Conservation (phyloP, 2,888 invertebrate species). For the Cerastis leucographa region DNA sequence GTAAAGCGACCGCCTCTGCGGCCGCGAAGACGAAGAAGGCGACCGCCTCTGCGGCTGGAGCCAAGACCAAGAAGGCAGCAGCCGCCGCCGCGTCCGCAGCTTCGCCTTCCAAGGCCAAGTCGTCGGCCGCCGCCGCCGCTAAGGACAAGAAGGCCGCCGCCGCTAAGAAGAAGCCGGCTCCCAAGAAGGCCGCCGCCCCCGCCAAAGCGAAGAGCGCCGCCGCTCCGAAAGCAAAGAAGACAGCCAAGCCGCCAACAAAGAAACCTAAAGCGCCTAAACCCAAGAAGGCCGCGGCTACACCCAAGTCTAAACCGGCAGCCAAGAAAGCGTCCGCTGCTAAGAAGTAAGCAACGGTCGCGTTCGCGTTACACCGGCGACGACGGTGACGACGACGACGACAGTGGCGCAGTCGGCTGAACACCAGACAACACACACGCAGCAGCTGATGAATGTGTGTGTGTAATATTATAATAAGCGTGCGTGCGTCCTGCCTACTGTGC, state of each 20-base stretch:
- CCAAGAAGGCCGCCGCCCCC: no score
- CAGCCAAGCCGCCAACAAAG: conserved; percentile 76
- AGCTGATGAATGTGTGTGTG: neutral
- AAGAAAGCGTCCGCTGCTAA: conserved; percentile 65
- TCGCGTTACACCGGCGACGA: conserved; percentile 17
- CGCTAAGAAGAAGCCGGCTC: no score
- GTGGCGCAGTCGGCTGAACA: conserved; percentile 76
- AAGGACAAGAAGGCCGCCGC: neutral
- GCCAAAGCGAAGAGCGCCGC: conserved; percentile 44
- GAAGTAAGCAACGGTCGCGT: conserved; percentile 51
- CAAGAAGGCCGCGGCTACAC: conserved; percentile 72
- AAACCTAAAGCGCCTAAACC: conserved; percentile 82
- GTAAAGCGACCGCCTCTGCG: conserved; percentile 9
- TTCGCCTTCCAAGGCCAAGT: neutral
- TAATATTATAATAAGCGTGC: neutral
- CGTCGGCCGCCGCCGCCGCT: no score
- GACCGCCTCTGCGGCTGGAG: conserved; percentile 65
- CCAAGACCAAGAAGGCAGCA: conserved; percentile 19
- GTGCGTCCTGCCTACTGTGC: neutral
- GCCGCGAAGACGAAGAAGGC: conserved; percentile 33
- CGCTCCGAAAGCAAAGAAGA: conserved; percentile 72
- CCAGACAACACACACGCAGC: conserved; percentile 50
- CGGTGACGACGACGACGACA: neutral
- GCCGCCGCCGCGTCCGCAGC: no score
- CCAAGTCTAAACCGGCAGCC: conserved; percentile 65